phyloP scores from a whole-genome alignment of 92 coral and sea anemone genomes.

The Siderastrea radians region DNA sequence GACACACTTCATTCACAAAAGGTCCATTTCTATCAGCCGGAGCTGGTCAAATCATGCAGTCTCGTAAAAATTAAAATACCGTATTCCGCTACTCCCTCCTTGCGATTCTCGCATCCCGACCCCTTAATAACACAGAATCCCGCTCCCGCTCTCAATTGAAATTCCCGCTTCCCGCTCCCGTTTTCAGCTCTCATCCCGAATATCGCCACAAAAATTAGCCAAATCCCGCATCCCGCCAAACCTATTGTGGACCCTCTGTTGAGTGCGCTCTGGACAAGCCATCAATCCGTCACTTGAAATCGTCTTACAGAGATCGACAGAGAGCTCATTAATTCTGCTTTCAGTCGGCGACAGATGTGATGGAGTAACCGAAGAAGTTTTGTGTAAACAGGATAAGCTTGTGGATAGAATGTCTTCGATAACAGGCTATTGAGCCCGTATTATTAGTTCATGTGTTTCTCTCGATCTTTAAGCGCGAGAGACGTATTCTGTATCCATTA shows the following conservation, averaged over 20 bases:
- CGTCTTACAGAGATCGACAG: neutral
- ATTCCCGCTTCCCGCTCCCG: no score
- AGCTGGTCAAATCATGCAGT: no score
- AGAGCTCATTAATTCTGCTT: neutral
- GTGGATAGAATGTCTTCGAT: neutral
- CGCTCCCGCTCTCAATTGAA: no score
- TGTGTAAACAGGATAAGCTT: constrained; percentile 13
- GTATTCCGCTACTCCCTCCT: no score
- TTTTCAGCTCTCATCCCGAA: no score
- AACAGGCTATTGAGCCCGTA: neutral
- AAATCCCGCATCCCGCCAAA: no score
- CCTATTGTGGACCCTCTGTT: neutral
- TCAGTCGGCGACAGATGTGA: neutral
- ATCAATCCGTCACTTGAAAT: neutral
- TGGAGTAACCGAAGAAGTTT: neutral
- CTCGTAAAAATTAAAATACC: no score
- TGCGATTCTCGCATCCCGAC: no score
- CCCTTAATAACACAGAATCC: no score
- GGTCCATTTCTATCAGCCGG: no score
- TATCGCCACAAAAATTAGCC: no score
- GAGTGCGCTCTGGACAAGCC: neutral
- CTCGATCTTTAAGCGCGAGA: neutral
- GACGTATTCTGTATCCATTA: neutral
- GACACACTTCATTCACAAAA: no score
- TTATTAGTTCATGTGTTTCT: neutral